Evolutionary conservation across 2,888 invertebrate genomes (phyloP).

Genomic region (Drosophila koepferae): DNA sequence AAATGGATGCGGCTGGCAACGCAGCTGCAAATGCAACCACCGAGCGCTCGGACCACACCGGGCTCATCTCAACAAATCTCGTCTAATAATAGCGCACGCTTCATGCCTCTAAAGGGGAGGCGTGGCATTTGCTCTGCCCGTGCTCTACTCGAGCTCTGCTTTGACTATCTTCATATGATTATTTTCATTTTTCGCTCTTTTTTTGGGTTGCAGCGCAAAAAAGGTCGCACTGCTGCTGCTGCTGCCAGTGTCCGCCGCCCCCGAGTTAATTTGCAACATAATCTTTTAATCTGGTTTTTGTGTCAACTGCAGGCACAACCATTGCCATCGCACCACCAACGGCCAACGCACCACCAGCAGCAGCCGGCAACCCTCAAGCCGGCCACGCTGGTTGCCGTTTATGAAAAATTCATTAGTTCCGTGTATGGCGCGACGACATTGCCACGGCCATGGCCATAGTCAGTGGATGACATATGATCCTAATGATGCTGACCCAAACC

Average conservation of each 20-base stretch:
- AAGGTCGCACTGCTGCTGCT: slow-evolving; percentile 12
- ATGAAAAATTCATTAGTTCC: slow-evolving; percentile 78
- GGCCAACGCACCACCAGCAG: slow-evolving; percentile 8
- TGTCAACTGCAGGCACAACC: slow-evolving; percentile 70
- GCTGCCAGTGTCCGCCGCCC: slow-evolving; percentile 40
- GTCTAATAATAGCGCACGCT: slow-evolving; percentile 45
- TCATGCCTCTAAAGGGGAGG: slow-evolving; percentile 22
- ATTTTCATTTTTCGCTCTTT: background rate
- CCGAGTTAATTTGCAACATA: slow-evolving; percentile 80
- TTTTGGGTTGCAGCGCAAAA: slow-evolving; percentile 8
- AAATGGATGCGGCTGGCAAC: slow-evolving; percentile 21
- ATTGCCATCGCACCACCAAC: slow-evolving; percentile 18
- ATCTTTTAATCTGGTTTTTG: slow-evolving; percentile 81
- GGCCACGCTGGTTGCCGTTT: slow-evolving; percentile 61
- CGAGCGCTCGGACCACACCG: background rate
- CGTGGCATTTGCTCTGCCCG: slow-evolving; percentile 40
- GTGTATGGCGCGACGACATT: slow-evolving; percentile 29
- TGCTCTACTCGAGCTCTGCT: background rate
- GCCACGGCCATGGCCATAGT: slow-evolving; percentile 16
- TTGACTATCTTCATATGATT: slow-evolving; percentile 1
- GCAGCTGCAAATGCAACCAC: slow-evolving; percentile 71
- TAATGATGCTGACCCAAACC: slow-evolving; percentile 58
- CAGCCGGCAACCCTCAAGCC: slow-evolving; percentile 11
- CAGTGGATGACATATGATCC: slow-evolving; percentile 67
- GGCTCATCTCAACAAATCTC: slow-evolving; percentile 39